Evolutionary conservation across 2,888 invertebrate species (phyloP).

Genomic region (Cryptus viduatorius): DNA sequence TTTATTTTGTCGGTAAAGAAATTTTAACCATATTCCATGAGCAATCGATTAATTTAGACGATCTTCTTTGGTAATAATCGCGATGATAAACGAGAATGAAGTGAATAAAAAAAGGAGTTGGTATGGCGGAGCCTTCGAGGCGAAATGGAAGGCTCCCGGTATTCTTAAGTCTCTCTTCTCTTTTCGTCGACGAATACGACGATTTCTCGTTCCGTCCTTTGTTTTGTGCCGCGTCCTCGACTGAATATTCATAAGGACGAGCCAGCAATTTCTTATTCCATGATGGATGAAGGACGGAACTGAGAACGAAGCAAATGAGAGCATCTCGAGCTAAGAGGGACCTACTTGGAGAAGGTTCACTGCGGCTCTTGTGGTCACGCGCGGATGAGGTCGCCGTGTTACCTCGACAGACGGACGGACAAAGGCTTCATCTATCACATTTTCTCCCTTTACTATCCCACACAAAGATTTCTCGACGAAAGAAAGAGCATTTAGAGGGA

Average conservation of each 20-base stretch:
- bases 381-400: conserved; percentile 56
- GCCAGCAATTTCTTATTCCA: conserved; percentile 73
- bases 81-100: neutral
- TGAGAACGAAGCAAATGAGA: conserved; percentile 50
- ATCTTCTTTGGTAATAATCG: neutral
- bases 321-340: conserved; percentile 45
- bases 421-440: conserved; percentile 74
- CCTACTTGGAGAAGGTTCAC: conserved; percentile 68
- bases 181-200: conserved; percentile 37
- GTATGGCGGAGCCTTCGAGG: conserved; percentile 15
- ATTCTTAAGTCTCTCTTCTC: conserved; percentile 41
- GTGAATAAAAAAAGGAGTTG: conserved; percentile 6
- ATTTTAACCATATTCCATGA: neutral
- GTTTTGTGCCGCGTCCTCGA: conserved; percentile 64
- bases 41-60: neutral
- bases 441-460: conserved; percentile 62
- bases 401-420: conserved; percentile 54
- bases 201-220: conserved; percentile 67
- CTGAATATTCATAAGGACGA: conserved; percentile 76
- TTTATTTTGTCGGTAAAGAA: neutral
- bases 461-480: neutral
- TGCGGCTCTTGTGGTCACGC: conserved; percentile 16
- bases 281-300: conserved; percentile 75
- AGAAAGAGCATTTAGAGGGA: too few relatives aligned
- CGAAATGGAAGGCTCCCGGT: neutral